phyloP scores from a whole-genome alignment of 2,888 invertebrate genomes.

The Lissonota sp. region DNA sequence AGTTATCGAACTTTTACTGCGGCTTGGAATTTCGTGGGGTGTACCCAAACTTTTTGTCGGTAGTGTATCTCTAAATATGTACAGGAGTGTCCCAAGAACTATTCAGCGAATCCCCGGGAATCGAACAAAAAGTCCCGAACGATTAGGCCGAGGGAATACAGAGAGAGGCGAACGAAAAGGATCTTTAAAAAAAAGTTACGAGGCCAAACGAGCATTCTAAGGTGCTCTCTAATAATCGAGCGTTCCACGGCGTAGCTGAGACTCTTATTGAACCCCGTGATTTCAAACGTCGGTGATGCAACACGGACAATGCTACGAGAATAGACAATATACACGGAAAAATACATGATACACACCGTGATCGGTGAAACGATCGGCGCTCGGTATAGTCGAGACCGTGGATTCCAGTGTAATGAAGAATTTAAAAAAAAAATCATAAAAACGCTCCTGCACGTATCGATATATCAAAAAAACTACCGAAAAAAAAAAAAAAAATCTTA shows the following conservation, averaged over 20 bases:
- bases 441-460: not conserved
- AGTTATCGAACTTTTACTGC: no score
- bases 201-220: conserved; percentile 56
- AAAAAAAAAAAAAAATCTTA: no score
- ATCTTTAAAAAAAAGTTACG: conserved; percentile 56
- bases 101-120: not conserved
- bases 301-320: conserved; percentile 54
- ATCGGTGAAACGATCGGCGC: not conserved
- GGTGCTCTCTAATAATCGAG: conserved; percentile 47
- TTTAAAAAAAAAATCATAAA: not conserved
- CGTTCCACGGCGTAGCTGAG: conserved; percentile 36
- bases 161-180: conserved; percentile 27
- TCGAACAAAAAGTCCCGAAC: conserved; percentile 6
- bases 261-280: conserved; percentile 29
- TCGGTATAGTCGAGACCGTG: not conserved
- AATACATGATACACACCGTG: not conserved
- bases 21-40: no score
- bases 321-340: conserved; percentile 9
- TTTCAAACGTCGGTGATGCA: conserved; percentile 52
- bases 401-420: not conserved
- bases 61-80: not conserved
- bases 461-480: conserved; percentile 2
- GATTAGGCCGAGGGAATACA: not conserved
- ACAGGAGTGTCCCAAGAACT: not conserved
- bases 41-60: no score